phyloP scores from a whole-genome alignment of 2,888 invertebrate species.

The Polydesmus complanatus region DNA sequence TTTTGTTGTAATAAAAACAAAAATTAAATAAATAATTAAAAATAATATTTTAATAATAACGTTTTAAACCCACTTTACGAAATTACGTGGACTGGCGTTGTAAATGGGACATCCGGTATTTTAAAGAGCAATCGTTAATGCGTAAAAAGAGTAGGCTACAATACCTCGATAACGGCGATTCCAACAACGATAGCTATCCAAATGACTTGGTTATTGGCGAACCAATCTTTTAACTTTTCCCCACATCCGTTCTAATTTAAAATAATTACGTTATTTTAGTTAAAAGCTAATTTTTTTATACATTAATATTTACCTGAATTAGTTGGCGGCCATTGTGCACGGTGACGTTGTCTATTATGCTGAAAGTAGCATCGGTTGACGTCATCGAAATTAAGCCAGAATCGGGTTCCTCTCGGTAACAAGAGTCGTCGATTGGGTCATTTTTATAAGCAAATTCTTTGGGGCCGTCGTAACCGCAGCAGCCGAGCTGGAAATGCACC shows the following conservation, averaged over 20 bases:
- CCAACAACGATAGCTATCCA: constrained; percentile 29
- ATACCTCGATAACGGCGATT: constrained; percentile 25
- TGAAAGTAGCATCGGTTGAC: no score
- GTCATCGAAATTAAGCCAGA: no score
- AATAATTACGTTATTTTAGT: constrained; percentile 14
- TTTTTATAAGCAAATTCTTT: constrained; percentile 31
- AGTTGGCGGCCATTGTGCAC: constrained; percentile 20
- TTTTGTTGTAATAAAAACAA: no score
- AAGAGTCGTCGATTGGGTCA: constrained; percentile 30
- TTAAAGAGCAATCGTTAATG: background rate
- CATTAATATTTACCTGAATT: background rate
- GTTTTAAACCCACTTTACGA: no score
- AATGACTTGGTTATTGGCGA: constrained; percentile 27
- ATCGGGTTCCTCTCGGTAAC: constrained; percentile 28
- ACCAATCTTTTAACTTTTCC: constrained; percentile 28
- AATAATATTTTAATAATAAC: no score
- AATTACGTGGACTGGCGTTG: no score
- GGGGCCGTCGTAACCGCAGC: constrained; percentile 32
- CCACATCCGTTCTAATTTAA: constrained; percentile 31
- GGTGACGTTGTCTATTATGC: constrained; percentile 8
- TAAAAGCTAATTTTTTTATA: constrained; percentile 1
- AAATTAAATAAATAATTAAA: no score
- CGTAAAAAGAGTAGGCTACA: background rate
- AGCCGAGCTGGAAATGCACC: constrained; percentile 25
- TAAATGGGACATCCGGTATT: no score